Evolutionary conservation across 2,888 invertebrate species (phyloP).

Genomic region (Toxonevra muliebris): DNA sequence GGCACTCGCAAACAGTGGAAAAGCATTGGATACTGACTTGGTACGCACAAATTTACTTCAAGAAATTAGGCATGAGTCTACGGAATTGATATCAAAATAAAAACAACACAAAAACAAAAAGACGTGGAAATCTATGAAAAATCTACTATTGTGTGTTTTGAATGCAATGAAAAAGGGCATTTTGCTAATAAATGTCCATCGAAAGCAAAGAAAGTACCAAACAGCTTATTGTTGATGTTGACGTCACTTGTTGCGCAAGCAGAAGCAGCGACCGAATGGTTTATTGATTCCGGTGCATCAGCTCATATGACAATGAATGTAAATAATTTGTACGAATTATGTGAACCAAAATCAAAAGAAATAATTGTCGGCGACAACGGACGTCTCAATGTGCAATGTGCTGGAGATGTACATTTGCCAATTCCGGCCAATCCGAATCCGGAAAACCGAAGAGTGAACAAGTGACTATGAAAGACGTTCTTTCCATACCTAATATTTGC

Average conservation of each 20-base stretch:
- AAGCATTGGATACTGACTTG: slow-evolving; percentile 23
- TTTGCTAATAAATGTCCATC: slow-evolving; percentile 32
- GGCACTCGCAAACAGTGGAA: slow-evolving; percentile 28
- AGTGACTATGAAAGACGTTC: slow-evolving; percentile 30
- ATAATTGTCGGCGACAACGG: slow-evolving; percentile 24
- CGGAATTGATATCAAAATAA: slow-evolving; percentile 7
- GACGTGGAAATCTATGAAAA: too few relatives aligned
- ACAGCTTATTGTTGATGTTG: slow-evolving; percentile 26
- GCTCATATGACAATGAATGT: slow-evolving; percentile 34
- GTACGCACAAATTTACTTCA: slow-evolving; percentile 13
- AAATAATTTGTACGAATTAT: slow-evolving; percentile 14
- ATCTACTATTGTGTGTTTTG: slow-evolving; percentile 16
- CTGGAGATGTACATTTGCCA: slow-evolving; percentile 24
- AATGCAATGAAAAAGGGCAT: slow-evolving; percentile 30
- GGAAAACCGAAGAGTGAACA: slow-evolving; percentile 15
- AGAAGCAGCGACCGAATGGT: slow-evolving; percentile 26
- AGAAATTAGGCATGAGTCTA: slow-evolving; percentile 7
- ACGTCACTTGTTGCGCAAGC: slow-evolving; percentile 28
- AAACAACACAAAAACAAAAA: slow-evolving; percentile 16
- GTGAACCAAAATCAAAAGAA: slow-evolving; percentile 25
- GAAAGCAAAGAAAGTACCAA: slow-evolving; percentile 22
- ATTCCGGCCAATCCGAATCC: slow-evolving; percentile 19
- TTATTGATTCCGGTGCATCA: slow-evolving; percentile 28
- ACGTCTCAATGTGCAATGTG: not conserved
- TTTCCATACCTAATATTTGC: slow-evolving; percentile 28